Percentiles rank a stretch among this genome's conserved stretches.
Evolutionary conservation across 2,113 vertebrate genomes (phyloP).

Genomic region (Sceloporus tristichus): DNA sequence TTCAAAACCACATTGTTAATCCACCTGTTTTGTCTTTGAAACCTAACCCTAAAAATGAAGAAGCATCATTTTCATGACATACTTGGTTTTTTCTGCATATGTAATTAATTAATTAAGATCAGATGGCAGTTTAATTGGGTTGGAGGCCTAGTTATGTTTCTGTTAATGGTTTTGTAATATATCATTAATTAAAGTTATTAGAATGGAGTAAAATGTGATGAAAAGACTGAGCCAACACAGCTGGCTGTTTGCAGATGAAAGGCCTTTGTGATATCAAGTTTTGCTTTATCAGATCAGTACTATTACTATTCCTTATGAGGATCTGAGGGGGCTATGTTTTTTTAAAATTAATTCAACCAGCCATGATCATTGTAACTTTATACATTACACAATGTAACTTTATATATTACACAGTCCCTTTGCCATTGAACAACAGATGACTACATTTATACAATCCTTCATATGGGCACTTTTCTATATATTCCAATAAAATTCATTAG

Average conservation of each 20-base stretch:
- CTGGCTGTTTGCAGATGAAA: neutral
- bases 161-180: neutral
- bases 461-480: neutral
- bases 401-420: too few species aligned
- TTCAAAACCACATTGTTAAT: neutral
- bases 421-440: neutral
- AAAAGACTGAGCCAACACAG: neutral
- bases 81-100: neutral
- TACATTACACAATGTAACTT: too few species aligned
- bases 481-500: neutral
- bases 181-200: neutral
- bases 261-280: neutral
- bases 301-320: neutral
- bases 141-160: too few species aligned
- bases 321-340: too few species aligned
- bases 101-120: neutral
- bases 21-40: neutral
- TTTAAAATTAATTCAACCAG: too few species aligned
- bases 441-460: neutral
- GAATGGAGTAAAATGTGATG: neutral
- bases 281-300: neutral
- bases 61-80: neutral
- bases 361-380: too few species aligned
- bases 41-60: neutral
- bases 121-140: neutral